These are phyloP conservation scores for Typhlichthys eigenmanni DNA, from an alignment of 2,797 vertebrate species.

Conservation along the genomic window DNA sequence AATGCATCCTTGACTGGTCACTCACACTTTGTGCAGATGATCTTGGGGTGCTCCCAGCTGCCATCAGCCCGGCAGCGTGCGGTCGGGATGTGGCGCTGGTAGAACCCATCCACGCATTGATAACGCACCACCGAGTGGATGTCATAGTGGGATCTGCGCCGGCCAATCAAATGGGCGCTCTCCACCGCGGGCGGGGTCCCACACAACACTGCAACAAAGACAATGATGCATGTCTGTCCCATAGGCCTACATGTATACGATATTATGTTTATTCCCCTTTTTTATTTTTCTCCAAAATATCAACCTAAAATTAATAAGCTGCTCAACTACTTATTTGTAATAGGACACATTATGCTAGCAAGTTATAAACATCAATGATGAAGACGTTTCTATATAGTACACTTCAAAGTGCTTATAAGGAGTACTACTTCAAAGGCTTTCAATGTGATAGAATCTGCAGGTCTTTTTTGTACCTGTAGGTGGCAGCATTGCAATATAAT, in stretches of 20 bases:
- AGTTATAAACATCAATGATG: not conserved
- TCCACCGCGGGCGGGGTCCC: conserved; percentile 87
- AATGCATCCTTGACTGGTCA: conserved; percentile 8
- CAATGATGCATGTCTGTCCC: too few species aligned
- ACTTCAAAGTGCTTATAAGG: too few species aligned
- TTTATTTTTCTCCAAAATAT: too few species aligned
- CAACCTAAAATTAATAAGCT: too few species aligned
- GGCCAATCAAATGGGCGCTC: conserved; percentile 85
- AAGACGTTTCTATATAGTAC: too few species aligned
- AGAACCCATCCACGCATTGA: conserved; percentile 89
- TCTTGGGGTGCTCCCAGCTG: conserved; percentile 90
- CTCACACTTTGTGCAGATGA: conserved; percentile 95
- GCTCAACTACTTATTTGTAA: not conserved
- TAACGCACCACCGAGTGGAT: conserved; percentile 91
- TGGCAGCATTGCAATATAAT: conserved; percentile 51
- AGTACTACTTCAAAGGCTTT: not conserved
- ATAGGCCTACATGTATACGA: too few species aligned
- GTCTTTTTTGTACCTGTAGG: conserved; percentile 44
- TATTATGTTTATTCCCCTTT: too few species aligned
- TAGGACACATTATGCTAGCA: not conserved
- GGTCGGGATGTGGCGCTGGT: conserved; percentile 88
- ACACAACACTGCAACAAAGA: conserved; percentile 83
- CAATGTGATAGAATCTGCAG: not conserved
- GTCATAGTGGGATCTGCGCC: conserved; percentile 86
- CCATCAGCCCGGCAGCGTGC: conserved; percentile 87